phyloP scores from a whole-genome alignment of 2,888 invertebrate genomes.

The Griposia aprilina region DNA sequence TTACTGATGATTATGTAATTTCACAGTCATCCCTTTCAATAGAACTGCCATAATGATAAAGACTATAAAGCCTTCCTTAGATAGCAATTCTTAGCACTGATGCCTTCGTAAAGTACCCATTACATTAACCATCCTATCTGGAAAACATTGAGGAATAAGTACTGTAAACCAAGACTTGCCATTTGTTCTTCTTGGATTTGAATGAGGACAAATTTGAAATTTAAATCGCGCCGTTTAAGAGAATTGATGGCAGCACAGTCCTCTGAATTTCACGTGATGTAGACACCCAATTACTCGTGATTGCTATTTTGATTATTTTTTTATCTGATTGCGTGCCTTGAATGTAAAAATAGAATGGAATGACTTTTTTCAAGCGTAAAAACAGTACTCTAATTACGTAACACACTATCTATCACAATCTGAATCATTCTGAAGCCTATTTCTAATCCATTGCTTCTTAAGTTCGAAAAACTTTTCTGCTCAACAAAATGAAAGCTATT shows the following conservation, averaged over 20 bases:
- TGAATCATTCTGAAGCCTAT: too few species aligned
- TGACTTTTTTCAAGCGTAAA: not conserved
- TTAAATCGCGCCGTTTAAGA: constrained; percentile 70
- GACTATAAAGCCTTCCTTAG: constrained; percentile 7
- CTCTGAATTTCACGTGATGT: constrained; percentile 55
- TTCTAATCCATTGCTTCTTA: too few species aligned
- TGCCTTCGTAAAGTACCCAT: constrained; percentile 50
- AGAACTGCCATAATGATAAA: constrained; percentile 2
- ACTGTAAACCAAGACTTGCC: constrained; percentile 57
- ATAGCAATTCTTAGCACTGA: constrained; percentile 36
- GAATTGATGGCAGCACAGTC: constrained; percentile 61
- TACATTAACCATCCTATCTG: constrained; percentile 51
- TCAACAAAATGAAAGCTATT: too few species aligned
- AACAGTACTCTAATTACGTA: too few species aligned
- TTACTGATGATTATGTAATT: not conserved
- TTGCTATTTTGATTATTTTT: constrained; percentile 55
- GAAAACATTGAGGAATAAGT: constrained; percentile 54
- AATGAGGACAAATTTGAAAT: constrained; percentile 78
- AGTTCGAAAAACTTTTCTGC: too few species aligned
- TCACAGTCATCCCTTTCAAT: constrained; percentile 11
- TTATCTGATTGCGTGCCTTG: constrained; percentile 37
- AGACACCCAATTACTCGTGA: constrained; percentile 60
- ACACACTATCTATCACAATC: too few species aligned
- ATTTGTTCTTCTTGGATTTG: constrained; percentile 74
- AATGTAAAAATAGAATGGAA: constrained; percentile 1